These are phyloP conservation scores for Drosophila histrio DNA, from an alignment of 2,888 invertebrate species.

Conservation along the genomic window DNA sequence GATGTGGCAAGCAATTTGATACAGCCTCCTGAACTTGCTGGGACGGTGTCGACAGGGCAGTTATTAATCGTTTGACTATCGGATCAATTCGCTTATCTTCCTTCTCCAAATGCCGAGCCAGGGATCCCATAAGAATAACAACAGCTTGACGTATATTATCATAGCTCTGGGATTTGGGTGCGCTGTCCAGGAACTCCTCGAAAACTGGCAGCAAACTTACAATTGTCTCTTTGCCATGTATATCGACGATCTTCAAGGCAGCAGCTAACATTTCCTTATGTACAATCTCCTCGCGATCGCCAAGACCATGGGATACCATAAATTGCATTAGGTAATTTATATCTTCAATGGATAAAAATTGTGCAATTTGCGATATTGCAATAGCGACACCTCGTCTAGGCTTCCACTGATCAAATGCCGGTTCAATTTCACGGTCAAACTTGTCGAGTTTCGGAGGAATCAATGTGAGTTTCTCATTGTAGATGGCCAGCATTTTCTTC, in stretches of 20 bases:
- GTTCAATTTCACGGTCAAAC: conserved; percentile 94
- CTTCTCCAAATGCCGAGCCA: conserved; percentile 97
- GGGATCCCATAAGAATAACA: conserved; percentile 97
- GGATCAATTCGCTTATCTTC: conserved; percentile 95
- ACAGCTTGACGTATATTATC: conserved; percentile 98
- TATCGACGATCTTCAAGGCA: conserved; percentile 95
- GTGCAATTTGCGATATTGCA: conserved; percentile 91
- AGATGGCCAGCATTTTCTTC: conserved; percentile 88
- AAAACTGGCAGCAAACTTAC: conserved; percentile 94
- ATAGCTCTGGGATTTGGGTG: conserved; percentile 94
- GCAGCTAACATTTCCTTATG: conserved; percentile 96
- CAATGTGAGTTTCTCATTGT: conserved; percentile 91
- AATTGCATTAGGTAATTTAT: conserved; percentile 91
- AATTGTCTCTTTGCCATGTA: conserved; percentile 94
- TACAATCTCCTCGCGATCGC: conserved; percentile 92
- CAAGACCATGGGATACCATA: conserved; percentile 93
- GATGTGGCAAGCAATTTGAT: conserved; percentile 96
- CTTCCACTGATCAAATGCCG: conserved; percentile 95
- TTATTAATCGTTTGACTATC: conserved; percentile 95
- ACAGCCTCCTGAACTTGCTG: conserved; percentile 99
- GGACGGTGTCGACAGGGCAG: conserved; percentile 97
- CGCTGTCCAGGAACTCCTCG: conserved; percentile 96
- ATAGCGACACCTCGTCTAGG: conserved; percentile 95
- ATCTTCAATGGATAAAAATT: conserved; percentile 86
- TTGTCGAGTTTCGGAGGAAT: conserved; percentile 94